Evolutionary conservation across 2,797 vertebrate species (phyloP), one percentile per base, ranked within the genome.

Genomic region (Brachymystax lenok): DNA sequence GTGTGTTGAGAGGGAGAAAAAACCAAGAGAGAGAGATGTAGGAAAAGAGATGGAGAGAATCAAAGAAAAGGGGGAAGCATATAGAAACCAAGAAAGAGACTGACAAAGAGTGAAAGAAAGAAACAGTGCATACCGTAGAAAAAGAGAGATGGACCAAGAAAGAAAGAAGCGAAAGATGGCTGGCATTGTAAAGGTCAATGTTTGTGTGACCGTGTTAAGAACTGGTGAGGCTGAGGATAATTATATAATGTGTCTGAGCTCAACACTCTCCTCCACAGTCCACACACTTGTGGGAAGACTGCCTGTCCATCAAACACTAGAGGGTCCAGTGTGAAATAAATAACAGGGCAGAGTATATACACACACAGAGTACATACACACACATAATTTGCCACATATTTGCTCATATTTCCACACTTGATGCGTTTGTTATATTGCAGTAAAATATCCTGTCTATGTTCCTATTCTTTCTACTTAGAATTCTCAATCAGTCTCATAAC

Each of bases 381-480:
- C 24, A 24, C 64, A 24, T 3, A 28, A 30, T 35, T n/a, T 28
- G n/a, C 13, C 21, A 13, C 59, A 80, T 71, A 35, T 14, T 6
- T 30, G 24, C 28, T 33, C 24, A 72, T 69, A 13, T 28, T 64
- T 16, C 54, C 19, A 8, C 54, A n/a, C 40, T 16, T 46, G 3
- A 80, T 30, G 46, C 3, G 0, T 67, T 50, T 56, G 76, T 75
- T 40, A 21, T 24, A 63, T 69, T 76, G 74, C 71, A 73, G 51
- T 54, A 30, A 79, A 4, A 33, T 75, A 56, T 79, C 61, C 75
- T 80, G 69, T 85, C 66, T 12, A 17, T 81, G 85, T 85, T 76
- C 80, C 69, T 77, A 50, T 82, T 81, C 19, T 51, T 40, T 79
- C 30, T 33, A 19, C 35, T 68, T 68, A 68, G 5, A 68, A 30